Evolutionary conservation across 2,797 vertebrate genomes (phyloP), one percentile per base, ranked within the genome.

Genomic region (Mallotus villosus): DNA sequence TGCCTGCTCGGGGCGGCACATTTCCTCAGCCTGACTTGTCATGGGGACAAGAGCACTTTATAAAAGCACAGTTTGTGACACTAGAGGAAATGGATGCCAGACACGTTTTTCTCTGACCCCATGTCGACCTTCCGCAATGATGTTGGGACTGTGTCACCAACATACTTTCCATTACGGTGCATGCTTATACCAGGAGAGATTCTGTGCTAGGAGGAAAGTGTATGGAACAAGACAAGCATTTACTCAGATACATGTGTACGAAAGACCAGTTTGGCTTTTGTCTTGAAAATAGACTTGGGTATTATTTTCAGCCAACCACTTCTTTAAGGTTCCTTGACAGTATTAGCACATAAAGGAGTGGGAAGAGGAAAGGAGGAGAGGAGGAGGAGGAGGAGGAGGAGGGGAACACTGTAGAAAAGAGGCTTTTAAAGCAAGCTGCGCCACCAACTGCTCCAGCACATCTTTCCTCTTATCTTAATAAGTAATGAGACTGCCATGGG

Each of bases 391-490:
- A 57, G 74, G 73, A 81, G 78, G 76, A 82, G 74, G 90, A 92
- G 88, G 78, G 81, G 80, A 80, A 81, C 85, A 84, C 75, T 83
- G 87, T 80, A 79, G 78, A 85, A 46, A 75, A 73, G 75, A 73
- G 79, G 92, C 90, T 92, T 93, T 94, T 93, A 94, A 94, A 94
- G 92, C 91, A 91, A 94, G 92, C 93, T 84, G 91, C 93, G 94
- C 92, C 91, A 91, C 94, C 93, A 91, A 94, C 94, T 92, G 93
- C 94, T 94, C 82, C 78, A 84, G 90, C 92, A 93, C 94, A 95
- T 94, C 94, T 94, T 87, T 95, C 93, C 92, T 93, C 95, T 97
- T 98, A 98, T 98, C 97, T 97, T 96, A 96, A 97, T 98, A 99
- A 99, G 93, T 98, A 97, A 99, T 98, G 97, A 98, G 95, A 90